These are phyloP conservation scores for Chloroceryle inda DNA, from an alignment of 2,797 vertebrate species.

Conservation along the genomic window DNA sequence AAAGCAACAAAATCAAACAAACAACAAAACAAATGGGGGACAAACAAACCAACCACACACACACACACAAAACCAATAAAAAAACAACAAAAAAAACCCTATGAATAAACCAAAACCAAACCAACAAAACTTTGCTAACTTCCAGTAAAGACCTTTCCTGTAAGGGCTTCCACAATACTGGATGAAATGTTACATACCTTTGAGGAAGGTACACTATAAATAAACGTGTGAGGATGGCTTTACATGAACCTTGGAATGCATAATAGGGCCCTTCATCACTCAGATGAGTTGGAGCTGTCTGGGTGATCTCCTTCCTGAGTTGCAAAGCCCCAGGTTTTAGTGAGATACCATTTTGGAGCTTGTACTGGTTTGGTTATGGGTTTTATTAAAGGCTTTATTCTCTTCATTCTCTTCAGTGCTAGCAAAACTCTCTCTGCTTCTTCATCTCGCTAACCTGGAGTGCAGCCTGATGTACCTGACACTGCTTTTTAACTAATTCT, in stretches of 20 bases:
- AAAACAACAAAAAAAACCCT: too few relatives aligned
- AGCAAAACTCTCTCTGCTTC: rapidly evolving
- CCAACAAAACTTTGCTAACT: neutral
- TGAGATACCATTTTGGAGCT: neutral
- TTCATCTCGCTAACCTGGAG: neutral
- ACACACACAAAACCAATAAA: too few relatives aligned
- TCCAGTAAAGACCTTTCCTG: neutral
- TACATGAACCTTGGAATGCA: neutral
- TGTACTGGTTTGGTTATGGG: neutral
- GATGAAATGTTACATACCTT: neutral
- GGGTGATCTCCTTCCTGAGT: neutral
- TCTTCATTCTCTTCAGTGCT: neutral
- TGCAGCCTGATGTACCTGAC: rapidly evolving
- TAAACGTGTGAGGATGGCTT: neutral
- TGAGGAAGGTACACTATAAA: neutral
- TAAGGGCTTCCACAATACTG: neutral
- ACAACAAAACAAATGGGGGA: too few relatives aligned
- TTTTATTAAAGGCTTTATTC: neutral
- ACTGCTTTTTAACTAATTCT: neutral
- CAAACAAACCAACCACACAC: too few relatives aligned
- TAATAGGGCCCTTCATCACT: neutral
- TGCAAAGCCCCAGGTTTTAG: neutral
- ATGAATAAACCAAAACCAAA: too few relatives aligned
- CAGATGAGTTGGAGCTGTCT: neutral
- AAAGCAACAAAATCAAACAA: too few relatives aligned